phyloP scores from a whole-genome alignment of 1,140 invertebrate species.

The Pachypeltis micranthus region DNA sequence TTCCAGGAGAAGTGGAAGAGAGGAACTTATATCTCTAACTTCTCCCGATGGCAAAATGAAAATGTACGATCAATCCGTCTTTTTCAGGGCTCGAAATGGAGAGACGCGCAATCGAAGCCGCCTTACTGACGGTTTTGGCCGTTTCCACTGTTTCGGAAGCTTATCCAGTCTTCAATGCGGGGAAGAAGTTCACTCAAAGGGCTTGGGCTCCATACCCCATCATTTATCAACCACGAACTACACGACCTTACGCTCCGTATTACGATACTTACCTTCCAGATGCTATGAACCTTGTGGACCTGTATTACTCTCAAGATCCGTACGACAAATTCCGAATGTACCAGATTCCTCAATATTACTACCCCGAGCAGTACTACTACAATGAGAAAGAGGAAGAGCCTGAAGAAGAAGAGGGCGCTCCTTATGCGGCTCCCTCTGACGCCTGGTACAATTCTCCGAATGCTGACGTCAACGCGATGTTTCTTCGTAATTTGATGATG shows the following conservation, averaged over 20 bases:
- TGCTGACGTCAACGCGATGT: slow-evolving; percentile 44
- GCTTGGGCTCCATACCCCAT: slow-evolving; percentile 30
- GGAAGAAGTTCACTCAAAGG: not conserved
- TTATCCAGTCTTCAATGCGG: not conserved
- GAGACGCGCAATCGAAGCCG: slow-evolving; percentile 44
- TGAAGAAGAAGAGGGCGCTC: slow-evolving; percentile 41
- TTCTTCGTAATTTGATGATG: slow-evolving; percentile 47
- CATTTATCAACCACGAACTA: slow-evolving; percentile 30
- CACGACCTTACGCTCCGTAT: slow-evolving; percentile 30
- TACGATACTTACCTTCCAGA: slow-evolving; percentile 34
- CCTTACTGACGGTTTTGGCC: slow-evolving; percentile 43
- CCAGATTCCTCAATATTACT: slow-evolving; percentile 36
- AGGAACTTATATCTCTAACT: too few relatives aligned
- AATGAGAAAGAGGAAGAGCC: slow-evolving; percentile 32
- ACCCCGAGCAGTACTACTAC: slow-evolving; percentile 33
- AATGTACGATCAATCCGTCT: too few relatives aligned
- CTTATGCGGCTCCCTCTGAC: slow-evolving; percentile 42
- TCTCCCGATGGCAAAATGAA: too few relatives aligned
- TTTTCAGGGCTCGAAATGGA: not conserved
- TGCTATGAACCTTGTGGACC: slow-evolving; percentile 40
- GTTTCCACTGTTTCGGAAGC: not conserved
- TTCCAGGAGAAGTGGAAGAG: too few relatives aligned
- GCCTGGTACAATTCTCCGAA: slow-evolving; percentile 45
- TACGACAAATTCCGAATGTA: slow-evolving; percentile 36
- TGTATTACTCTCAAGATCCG: slow-evolving; percentile 37